phyloP scores from a whole-genome alignment of 2,888 invertebrate species.

The Lordiphosa fenestrarum region DNA sequence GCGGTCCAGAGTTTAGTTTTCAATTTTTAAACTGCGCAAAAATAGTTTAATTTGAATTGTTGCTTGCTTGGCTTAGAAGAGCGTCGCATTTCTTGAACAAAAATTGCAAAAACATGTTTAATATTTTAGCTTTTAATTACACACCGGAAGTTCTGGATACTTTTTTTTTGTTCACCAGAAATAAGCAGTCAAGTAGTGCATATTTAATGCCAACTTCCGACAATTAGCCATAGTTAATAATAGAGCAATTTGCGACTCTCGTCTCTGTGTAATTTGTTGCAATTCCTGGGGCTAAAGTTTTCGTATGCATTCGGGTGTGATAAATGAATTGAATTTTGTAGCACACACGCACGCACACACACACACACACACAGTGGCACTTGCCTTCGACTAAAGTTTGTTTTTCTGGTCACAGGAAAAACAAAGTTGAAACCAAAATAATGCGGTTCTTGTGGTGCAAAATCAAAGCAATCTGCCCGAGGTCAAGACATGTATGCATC shows the following conservation, averaged over 20 bases:
- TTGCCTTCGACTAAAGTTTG: conserved; percentile 20
- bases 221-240: conserved; percentile 67
- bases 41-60: too few species aligned
- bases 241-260: conserved; percentile 28
- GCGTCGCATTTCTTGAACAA: too few species aligned
- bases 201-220: conserved; percentile 28
- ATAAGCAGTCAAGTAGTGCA: conserved; percentile 9
- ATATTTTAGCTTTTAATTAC: too few species aligned
- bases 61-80: too few species aligned
- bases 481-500: conserved; percentile 18
- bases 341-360: neutral
- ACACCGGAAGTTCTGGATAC: neutral
- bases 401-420: conserved; percentile 31
- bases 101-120: too few species aligned
- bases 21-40: too few species aligned
- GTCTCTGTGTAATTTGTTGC: conserved; percentile 35
- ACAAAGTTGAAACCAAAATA: conserved; percentile 55
- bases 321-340: conserved; percentile 33
- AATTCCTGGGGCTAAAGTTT: conserved; percentile 1
- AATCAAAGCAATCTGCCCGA: conserved; percentile 56
- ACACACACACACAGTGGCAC: conserved; percentile 5
- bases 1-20: too few species aligned
- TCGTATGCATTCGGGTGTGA: conserved; percentile 34
- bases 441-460: conserved; percentile 54
- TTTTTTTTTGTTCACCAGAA: neutral